Conservation (phyloP, 2,113 vertebrate species). For the Grammomys surdaster region DNA sequence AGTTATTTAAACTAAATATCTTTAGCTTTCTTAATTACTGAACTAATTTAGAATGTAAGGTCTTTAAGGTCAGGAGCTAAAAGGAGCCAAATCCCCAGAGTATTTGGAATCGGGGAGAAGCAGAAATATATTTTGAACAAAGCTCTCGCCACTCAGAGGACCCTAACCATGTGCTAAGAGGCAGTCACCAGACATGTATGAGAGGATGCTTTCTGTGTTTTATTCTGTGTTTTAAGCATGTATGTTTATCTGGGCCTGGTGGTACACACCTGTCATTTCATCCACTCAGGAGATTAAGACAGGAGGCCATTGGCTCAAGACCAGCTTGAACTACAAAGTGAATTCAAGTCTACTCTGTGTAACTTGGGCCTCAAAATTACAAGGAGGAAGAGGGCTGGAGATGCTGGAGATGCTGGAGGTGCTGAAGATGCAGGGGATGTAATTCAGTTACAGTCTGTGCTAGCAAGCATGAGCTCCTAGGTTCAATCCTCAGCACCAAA, state of each 20-base stretch:
- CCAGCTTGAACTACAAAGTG: neutral
- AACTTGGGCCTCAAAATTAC: neutral
- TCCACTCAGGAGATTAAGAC: neutral
- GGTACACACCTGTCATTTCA: neutral
- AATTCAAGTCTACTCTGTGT: neutral
- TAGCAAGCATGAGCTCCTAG: neutral
- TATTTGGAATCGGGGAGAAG: neutral
- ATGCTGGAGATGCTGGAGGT: too few species aligned
- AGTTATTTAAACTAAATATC: slow-evolving; percentile 76
- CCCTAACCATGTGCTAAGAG: neutral
- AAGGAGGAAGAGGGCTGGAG: neutral
- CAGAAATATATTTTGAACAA: neutral
- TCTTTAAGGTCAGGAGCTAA: neutral
- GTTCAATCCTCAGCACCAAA: neutral
- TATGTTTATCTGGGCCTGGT: neutral
- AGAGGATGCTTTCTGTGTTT: neutral
- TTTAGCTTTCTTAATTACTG: neutral
- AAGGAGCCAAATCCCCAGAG: neutral
- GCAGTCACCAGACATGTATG: too few species aligned
- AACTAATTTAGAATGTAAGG: slow-evolving; percentile 50
- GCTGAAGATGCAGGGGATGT: neutral
- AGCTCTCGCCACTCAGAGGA: neutral
- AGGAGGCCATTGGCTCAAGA: neutral
- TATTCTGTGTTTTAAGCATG: neutral
- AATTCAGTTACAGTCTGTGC: neutral